phyloP scores from a whole-genome alignment of 1,140 invertebrate genomes.

The Littorina saxatilis region DNA sequence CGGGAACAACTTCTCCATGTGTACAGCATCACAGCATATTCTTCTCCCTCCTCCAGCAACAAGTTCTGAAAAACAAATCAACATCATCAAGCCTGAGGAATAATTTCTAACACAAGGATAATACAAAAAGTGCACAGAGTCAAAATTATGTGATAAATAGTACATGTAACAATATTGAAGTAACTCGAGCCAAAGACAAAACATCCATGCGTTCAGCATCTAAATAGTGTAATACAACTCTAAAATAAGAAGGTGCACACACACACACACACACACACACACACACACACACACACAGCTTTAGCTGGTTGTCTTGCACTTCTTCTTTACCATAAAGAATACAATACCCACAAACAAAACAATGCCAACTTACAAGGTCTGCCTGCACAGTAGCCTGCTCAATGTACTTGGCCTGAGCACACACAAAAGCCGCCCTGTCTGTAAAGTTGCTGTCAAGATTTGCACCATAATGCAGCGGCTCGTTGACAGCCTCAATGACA shows the following conservation, averaged over 20 bases:
- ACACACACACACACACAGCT: too few species aligned
- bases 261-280: too few species aligned
- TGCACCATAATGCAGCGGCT: constrained; percentile 89
- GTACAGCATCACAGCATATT: constrained; percentile 99
- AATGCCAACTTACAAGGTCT: constrained; percentile 86
- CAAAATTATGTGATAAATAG: neutral
- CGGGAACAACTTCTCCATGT: constrained; percentile 99
- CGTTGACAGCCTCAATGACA: constrained; percentile 98
- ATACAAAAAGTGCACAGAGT: too few species aligned
- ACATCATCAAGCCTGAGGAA: neutral
- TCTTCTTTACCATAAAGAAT: neutral
- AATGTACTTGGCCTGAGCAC: constrained; percentile 98
- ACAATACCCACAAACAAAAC: neutral
- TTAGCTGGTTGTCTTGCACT: too few species aligned
- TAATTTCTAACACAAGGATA: neutral
- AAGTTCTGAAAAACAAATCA: constrained; percentile 92
- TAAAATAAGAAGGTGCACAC: too few species aligned
- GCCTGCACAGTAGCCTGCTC: constrained; percentile 99
- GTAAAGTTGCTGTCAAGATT: constrained; percentile 91
- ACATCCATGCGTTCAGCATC: too few species aligned
- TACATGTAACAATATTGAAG: too few species aligned
- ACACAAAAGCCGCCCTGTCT: constrained; percentile 96
- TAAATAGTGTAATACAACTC: too few species aligned
- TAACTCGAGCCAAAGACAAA: too few species aligned
- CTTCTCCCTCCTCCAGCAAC: constrained; percentile 95